These are phyloP conservation scores for Tolypeutes matacus DNA, from an alignment of 2,797 vertebrate species.

Conservation along the genomic window DNA sequence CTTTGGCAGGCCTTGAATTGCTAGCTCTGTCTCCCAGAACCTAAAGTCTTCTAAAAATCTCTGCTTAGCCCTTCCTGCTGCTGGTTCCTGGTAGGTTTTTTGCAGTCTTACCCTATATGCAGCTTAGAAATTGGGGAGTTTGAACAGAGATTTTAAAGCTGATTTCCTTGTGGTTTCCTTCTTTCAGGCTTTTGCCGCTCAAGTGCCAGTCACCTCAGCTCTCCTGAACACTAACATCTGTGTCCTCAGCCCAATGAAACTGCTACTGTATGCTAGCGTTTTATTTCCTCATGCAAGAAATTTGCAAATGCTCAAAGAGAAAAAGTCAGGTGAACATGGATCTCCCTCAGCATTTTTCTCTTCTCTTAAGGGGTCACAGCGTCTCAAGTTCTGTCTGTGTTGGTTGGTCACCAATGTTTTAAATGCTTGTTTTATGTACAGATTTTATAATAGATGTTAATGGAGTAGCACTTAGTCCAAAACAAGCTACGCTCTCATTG, in stretches of 20 bases:
- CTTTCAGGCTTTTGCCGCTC: neutral
- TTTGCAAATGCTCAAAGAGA: neutral
- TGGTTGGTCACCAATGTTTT: neutral
- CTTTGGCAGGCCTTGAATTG: neutral
- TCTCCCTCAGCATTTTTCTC: neutral
- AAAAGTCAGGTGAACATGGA: neutral
- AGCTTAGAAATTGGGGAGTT: slow-evolving; percentile 36
- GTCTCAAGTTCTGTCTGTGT: neutral
- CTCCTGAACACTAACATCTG: neutral
- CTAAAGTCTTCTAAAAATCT: neutral
- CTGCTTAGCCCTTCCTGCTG: neutral
- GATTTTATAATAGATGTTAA: slow-evolving; percentile 30
- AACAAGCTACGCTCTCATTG: neutral
- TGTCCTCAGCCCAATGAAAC: neutral
- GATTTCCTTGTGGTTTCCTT: slow-evolving; percentile 3
- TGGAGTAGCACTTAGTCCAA: neutral
- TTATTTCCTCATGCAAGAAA: neutral
- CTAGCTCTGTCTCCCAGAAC: neutral
- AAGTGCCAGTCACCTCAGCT: slow-evolving; percentile 11
- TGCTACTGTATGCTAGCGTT: slow-evolving; percentile 3
- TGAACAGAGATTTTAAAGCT: slow-evolving; percentile 34
- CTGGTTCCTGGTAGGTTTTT: neutral
- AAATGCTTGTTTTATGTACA: neutral
- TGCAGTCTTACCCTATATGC: neutral
- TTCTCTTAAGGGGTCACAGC: neutral